phyloP scores from a whole-genome alignment of 2,888 invertebrate species.

The Salticus scenicus region DNA sequence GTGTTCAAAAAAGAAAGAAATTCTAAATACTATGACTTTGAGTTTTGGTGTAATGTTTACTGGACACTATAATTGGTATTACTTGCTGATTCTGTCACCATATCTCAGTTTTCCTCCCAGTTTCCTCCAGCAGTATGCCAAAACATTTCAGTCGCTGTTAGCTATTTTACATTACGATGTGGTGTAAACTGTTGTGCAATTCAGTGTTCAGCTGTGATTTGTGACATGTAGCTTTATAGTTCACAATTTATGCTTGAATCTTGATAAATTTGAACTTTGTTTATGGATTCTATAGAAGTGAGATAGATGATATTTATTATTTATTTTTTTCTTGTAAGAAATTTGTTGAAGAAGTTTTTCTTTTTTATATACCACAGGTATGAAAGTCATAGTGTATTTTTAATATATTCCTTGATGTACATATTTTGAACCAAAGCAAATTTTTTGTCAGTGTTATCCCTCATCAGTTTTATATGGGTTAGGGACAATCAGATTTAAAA shows the following conservation, averaged over 20 bases:
- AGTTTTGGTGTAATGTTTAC: conserved; percentile 18
- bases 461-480: conserved; percentile 68
- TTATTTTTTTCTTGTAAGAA: conserved; percentile 56
- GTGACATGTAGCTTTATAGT: conserved; percentile 67
- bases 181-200: conserved; percentile 69
- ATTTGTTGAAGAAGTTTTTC: conserved; percentile 54
- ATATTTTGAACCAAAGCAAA: conserved; percentile 64
- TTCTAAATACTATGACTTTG: conserved; percentile 8
- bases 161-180: conserved; percentile 66
- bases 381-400: conserved; percentile 69
- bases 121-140: conserved; percentile 56
- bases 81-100: conserved; percentile 31
- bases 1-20: conserved; percentile 4
- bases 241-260: conserved; percentile 55
- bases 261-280: conserved; percentile 56
- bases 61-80: conserved; percentile 22
- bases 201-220: conserved; percentile 69
- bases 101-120: conserved; percentile 40
- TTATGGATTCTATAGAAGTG: conserved; percentile 63
- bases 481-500: conserved; percentile 69
- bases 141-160: conserved; percentile 58
- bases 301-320: conserved; percentile 53
- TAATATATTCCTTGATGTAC: conserved; percentile 68
- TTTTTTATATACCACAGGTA: conserved; percentile 67
- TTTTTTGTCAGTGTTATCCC: conserved; percentile 65